Evolutionary conservation across 2,113 vertebrate genomes (phyloP), one percentile per base, ranked within the genome.

Genomic region (Spheniscus mendiculus): DNA sequence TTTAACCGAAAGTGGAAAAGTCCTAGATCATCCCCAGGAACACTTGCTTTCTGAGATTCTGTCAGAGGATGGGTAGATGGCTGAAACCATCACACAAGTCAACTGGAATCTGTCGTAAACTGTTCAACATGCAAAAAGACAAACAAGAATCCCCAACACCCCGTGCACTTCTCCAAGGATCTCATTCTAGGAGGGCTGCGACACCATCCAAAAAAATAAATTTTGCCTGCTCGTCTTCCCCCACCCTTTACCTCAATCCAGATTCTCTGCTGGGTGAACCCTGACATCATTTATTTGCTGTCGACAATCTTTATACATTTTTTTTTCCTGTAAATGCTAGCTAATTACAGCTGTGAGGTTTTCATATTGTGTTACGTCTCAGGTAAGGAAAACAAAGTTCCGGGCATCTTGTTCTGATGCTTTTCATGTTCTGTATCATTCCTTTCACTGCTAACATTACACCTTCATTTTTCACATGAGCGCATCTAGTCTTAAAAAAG

Each of bases 121-220:
- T 1, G 1, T 34, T 79, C 42, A 45, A 71, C 15, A 21, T 11
- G 14, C 23, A 67, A 70, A 65, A 88, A 69, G 14, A 72, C 16
- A 70, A 91, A 76, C 4, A 15, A 38, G 29, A 92, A 86, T 23
- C 44, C 38, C 12, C 22, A 79, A 36, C 32, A 42, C 2, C 6
- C 26, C 10, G 22, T 1, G 0, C 2, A 0, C 12, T 59, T 67
- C 84, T 59, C 36, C 26, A 53, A 49, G 9, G 12, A 53, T 19
- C 13, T 61, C 44, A 58, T 36, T 36, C 50, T 52, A 89, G 10
- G 10, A 62, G 25, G 11, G 14, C 20, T 66, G 34, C 7, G 2
- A 44, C 22, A 67, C 34, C 30, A 72, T 40, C 38, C 6, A 56
- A 55, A 56, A 55, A 84, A 61, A 45, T 17, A 10, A 62, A 3